A percentile compares a stretch with the other conserved stretches of the same genome.
Conservation (phyloP, 1,140 invertebrate genomes). For the Drosophila yakuba region DNA sequence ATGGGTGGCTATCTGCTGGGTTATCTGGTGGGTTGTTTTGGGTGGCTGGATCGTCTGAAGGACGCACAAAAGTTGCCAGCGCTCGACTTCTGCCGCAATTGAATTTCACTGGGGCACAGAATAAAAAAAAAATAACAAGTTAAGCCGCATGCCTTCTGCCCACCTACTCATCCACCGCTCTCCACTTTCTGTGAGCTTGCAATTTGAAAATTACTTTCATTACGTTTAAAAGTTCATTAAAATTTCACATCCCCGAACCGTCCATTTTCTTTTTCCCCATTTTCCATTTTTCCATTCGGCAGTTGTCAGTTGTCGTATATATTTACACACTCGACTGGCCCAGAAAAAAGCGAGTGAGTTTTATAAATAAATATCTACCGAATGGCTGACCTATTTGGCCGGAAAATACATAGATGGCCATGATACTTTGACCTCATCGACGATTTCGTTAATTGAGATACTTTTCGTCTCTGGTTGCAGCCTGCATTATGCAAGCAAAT, state of each 20-base stretch:
- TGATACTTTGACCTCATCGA: constrained; percentile 22
- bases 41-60: constrained; percentile 40
- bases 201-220: constrained; percentile 76
- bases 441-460: constrained; percentile 60
- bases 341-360: constrained; percentile 10
- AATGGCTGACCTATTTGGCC: constrained; percentile 53
- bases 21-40: background rate
- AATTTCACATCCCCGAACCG: constrained; percentile 51
- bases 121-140: constrained; percentile 36
- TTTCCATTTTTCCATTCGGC: constrained; percentile 2
- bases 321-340: constrained; percentile 37
- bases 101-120: constrained; percentile 55
- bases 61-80: constrained; percentile 68
- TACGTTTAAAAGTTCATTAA: constrained; percentile 77
- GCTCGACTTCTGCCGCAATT: constrained; percentile 72
- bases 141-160: constrained; percentile 42
- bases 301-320: constrained; percentile 25
- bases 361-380: constrained; percentile 26
- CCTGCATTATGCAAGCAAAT: constrained; percentile 51
- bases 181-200: constrained; percentile 21
- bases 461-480: constrained; percentile 38
- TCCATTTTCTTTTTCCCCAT: constrained; percentile 16
- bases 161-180: background rate
- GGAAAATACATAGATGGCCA: constrained; percentile 1
- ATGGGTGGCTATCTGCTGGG: background rate